phyloP scores from a whole-genome alignment of 1,140 invertebrate genomes.

The Drosophila yakuba region DNA sequence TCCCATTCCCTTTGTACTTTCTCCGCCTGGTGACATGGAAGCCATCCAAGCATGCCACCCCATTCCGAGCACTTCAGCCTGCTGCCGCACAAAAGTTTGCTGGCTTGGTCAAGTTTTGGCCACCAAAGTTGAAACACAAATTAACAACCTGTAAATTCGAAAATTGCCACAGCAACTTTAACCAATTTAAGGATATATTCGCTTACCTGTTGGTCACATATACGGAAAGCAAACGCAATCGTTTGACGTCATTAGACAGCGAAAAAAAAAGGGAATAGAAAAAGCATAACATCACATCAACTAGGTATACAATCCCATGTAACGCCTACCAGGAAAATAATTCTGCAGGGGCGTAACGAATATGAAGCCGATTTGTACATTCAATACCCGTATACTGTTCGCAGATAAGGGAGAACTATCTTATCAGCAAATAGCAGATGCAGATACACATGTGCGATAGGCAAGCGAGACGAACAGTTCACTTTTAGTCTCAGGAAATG shows the following conservation, averaged over 20 bases:
- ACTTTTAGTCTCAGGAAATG: conserved; percentile 41
- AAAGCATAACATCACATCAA: conserved; percentile 26
- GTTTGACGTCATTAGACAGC: conserved; percentile 47
- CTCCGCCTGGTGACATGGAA: conserved; percentile 28
- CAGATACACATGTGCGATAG: conserved; percentile 17
- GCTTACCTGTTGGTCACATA: conserved; percentile 18
- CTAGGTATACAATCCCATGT: conserved; percentile 35
- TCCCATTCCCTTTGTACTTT: background rate
- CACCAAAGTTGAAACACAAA: conserved; percentile 19
- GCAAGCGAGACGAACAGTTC: conserved; percentile 23
- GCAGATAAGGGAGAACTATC: conserved; percentile 54
- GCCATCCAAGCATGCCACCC: conserved; percentile 26
- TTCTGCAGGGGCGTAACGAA: conserved; percentile 59
- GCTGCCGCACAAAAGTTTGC: conserved; percentile 20
- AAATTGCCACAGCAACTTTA: conserved; percentile 41
- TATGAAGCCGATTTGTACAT: conserved; percentile 42
- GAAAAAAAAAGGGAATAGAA: conserved; percentile 4
- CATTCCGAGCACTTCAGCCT: background rate
- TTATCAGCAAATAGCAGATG: conserved; percentile 42
- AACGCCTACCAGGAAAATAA: conserved; percentile 32
- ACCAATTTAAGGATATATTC: conserved; percentile 30
- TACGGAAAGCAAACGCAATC: background rate
- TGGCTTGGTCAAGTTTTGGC: conserved; percentile 35
- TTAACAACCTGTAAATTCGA: conserved; percentile 48
- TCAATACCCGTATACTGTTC: conserved; percentile 37